phyloP scores from a whole-genome alignment of 2,888 invertebrate genomes.

The Nysson spinosus region DNA sequence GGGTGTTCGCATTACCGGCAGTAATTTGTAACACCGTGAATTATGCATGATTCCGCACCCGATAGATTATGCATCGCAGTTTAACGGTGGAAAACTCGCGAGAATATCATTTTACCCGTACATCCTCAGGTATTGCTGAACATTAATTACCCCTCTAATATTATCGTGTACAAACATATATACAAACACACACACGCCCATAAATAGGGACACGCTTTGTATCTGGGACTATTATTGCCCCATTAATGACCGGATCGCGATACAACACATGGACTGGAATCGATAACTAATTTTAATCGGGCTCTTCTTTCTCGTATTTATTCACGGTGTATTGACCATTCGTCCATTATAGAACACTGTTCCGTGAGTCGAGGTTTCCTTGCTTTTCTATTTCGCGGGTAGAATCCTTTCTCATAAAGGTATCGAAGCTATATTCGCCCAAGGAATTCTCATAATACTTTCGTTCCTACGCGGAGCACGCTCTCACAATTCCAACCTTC shows the following conservation, averaged over 20 bases:
- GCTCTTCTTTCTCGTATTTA: slow-evolving; percentile 9
- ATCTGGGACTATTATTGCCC: slow-evolving; percentile 53
- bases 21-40: slow-evolving; percentile 53
- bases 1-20: slow-evolving; percentile 32
- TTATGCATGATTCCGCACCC: slow-evolving; percentile 43
- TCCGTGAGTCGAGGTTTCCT: neutral
- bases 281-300: slow-evolving; percentile 38
- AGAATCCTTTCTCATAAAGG: no score
- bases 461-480: no score
- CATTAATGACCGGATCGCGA: slow-evolving; percentile 42
- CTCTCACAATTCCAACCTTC: no score
- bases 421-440: no score
- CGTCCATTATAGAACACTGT: no score
- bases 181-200: slow-evolving; percentile 22
- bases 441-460: no score
- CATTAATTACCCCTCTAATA: slow-evolving; percentile 56
- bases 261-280: slow-evolving; percentile 23
- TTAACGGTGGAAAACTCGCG: slow-evolving; percentile 46
- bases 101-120: slow-evolving; percentile 54
- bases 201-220: slow-evolving; percentile 28
- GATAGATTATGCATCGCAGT: slow-evolving; percentile 49
- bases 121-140: slow-evolving; percentile 32
- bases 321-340: neutral
- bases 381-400: no score
- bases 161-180: slow-evolving; percentile 34